Percentiles rank a stretch among this genome's conserved stretches.
These are phyloP conservation scores for Platycnemis pennipes DNA, from an alignment of 2,888 invertebrate species.

Conservation along the genomic window DNA sequence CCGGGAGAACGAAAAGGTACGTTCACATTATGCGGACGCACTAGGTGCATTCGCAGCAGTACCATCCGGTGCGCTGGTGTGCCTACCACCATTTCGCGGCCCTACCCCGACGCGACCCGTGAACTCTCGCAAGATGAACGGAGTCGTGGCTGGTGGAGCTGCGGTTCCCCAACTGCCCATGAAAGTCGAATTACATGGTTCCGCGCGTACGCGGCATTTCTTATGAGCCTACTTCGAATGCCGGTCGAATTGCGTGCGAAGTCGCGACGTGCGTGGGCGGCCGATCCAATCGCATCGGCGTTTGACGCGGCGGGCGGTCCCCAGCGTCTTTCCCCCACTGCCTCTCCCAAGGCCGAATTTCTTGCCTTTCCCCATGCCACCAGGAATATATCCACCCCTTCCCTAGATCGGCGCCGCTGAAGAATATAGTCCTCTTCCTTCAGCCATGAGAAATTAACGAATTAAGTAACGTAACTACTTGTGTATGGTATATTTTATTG, in stretches of 20 bases:
- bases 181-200: background rate
- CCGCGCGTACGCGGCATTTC: conserved; percentile 9
- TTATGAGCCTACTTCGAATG: background rate
- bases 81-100: background rate
- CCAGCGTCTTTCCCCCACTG: background rate
- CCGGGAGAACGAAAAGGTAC: no score
- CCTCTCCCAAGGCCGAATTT: background rate
- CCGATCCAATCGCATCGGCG: background rate
- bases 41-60: no score
- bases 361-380: background rate
- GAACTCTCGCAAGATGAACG: background rate
- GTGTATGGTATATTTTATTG: no score
- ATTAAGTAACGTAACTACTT: no score
- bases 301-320: background rate
- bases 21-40: no score
- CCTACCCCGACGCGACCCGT: background rate
- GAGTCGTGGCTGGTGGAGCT: no score
- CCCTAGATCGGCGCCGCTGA: no score
- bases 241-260: background rate
- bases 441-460: no score
- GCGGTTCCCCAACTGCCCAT: background rate
- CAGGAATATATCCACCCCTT: background rate
- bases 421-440: no score
- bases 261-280: background rate
- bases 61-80: no score